Evolutionary conservation across 2,888 invertebrate genomes (phyloP).

Genomic region (Drosophila suboccidentalis): DNA sequence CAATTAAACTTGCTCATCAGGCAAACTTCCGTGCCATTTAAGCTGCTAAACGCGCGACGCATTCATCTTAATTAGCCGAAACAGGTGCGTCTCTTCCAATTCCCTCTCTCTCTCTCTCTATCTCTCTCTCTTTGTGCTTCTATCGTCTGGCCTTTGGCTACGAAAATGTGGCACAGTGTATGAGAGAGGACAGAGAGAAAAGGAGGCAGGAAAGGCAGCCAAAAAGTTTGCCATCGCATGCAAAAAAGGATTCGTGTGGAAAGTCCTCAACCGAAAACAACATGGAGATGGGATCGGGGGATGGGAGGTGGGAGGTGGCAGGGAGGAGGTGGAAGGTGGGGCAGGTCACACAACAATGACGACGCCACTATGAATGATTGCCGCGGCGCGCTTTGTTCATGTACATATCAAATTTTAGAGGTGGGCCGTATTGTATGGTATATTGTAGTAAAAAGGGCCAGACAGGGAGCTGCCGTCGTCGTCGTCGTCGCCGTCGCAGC

Average conservation of each 20-base stretch:
- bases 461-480: constrained; percentile 41
- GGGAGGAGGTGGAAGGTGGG: neutral
- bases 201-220: constrained; percentile 23
- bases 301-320: neutral
- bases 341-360: constrained; percentile 64
- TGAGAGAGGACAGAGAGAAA: neutral
- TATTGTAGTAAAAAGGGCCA: constrained; percentile 45
- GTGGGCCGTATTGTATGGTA: constrained; percentile 7
- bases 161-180: constrained; percentile 38
- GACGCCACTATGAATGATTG: constrained; percentile 77
- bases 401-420: constrained; percentile 64
- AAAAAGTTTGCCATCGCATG: constrained; percentile 62
- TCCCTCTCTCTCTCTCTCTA: neutral
- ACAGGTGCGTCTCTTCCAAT: constrained; percentile 23
- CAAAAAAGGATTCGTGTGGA: constrained; percentile 58
- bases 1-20: constrained; percentile 49
- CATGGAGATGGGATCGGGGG: neutral
- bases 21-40: constrained; percentile 72
- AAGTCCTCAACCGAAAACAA: constrained; percentile 19
- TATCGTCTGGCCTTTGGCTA: constrained; percentile 5
- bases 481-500: constrained; percentile 36
- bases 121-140: neutral
- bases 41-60: constrained; percentile 72
- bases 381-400: constrained; percentile 75
- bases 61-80: constrained; percentile 74